Evolutionary conservation across 2,113 vertebrate species (phyloP).

Genomic region (Pampusana beccarii): DNA sequence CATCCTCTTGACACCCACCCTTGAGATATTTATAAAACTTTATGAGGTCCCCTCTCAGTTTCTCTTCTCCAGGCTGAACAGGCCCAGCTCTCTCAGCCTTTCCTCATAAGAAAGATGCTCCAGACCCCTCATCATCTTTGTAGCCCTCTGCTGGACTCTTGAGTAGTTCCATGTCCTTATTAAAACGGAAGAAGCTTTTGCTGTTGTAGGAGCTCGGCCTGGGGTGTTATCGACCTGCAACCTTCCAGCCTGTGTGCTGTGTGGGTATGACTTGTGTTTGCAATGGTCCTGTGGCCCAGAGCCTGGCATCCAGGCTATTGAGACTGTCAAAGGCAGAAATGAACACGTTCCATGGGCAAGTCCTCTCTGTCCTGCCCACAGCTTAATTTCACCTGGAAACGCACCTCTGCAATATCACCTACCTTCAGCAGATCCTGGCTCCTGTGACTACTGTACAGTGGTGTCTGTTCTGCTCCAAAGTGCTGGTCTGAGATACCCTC

Average conservation of each 20-base stretch:
- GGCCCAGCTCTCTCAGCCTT: no score
- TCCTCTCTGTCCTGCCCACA: not conserved
- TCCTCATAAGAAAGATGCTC: no score
- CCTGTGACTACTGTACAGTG: not conserved
- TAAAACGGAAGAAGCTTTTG: no score
- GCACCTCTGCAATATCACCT: not conserved
- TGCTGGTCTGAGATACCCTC: not conserved
- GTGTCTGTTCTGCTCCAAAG: not conserved
- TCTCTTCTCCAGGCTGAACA: no score
- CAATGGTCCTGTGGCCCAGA: not conserved
- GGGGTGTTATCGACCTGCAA: not conserved
- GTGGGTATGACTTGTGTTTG: not conserved
- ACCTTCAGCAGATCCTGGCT: not conserved
- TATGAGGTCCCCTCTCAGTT: no score
- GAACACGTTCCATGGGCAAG: rapidly evolving
- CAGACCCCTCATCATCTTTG: no score
- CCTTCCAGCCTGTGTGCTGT: not conserved
- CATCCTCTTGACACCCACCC: no score
- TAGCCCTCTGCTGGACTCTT: no score
- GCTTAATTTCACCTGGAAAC: not conserved
- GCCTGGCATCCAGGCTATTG: not conserved
- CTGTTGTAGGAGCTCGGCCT: not conserved
- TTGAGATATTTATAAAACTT: no score
- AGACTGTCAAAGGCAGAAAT: not conserved
- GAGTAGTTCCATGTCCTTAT: no score